These are phyloP conservation scores for Zygaena filipendulae DNA, from an alignment of 2,888 invertebrate genomes.

Conservation along the genomic window DNA sequence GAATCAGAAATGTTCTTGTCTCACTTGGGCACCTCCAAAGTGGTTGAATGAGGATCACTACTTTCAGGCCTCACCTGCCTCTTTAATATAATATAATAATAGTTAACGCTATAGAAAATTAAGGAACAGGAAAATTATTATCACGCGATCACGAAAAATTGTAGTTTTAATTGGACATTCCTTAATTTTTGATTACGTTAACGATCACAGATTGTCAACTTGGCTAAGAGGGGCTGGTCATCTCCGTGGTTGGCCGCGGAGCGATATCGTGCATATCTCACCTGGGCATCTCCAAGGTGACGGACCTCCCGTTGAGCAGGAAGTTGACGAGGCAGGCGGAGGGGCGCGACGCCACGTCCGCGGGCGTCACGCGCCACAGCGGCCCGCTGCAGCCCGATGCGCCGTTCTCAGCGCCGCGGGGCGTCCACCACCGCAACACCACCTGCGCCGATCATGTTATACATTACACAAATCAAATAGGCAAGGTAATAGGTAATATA, in stretches of 20 bases:
- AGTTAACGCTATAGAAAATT: no score
- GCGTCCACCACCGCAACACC: conserved; percentile 97
- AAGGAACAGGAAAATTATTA: no score
- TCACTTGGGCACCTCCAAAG: no score
- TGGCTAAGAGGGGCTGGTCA: no score
- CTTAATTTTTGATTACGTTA: no score
- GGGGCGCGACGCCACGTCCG: conserved; percentile 96
- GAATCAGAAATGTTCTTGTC: no score
- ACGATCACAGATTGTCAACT: no score
- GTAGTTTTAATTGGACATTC: no score
- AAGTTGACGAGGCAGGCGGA: conserved; percentile 98
- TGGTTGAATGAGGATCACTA: no score
- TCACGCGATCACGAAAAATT: no score
- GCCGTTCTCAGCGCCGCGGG: conserved; percentile 84
- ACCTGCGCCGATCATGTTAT: conserved; percentile 69
- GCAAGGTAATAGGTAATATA: no score
- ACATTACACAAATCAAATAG: conserved; percentile 2
- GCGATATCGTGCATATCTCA: conserved; percentile 28
- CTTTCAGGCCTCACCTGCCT: no score
- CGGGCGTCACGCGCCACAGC: conserved; percentile 92
- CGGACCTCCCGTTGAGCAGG: conserved; percentile 92
- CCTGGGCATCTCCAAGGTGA: conserved; percentile 90
- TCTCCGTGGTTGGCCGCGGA: background rate
- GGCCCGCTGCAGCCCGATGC: conserved; percentile 87
- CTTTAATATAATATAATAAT: background rate